phyloP scores from a whole-genome alignment of 2,797 vertebrate species.

The Philypnodon macrostomus region DNA sequence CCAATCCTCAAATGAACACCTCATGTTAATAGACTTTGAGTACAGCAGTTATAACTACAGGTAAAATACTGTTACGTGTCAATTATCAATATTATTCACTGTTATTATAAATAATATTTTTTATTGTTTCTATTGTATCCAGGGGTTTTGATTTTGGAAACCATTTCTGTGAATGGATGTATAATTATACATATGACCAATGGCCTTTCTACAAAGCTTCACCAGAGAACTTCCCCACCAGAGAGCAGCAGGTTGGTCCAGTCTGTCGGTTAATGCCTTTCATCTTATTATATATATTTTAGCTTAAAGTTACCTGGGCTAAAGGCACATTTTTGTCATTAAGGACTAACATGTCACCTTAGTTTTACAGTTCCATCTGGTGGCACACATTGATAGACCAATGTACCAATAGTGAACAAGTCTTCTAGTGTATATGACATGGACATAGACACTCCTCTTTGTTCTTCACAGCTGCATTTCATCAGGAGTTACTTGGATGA shows the following conservation, averaged over 20 bases:
- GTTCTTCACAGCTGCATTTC: slow-evolving; percentile 81
- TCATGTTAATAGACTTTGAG: slow-evolving; percentile 97
- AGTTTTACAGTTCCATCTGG: not conserved
- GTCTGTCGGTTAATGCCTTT: too few relatives aligned
- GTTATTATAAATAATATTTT: too few relatives aligned
- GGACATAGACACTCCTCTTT: too few relatives aligned
- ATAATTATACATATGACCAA: slow-evolving; percentile 85
- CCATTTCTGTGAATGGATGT: slow-evolving; percentile 95
- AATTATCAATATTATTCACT: too few relatives aligned
- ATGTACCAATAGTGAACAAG: too few relatives aligned
- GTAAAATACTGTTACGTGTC: slow-evolving; percentile 56
- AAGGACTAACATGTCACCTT: too few relatives aligned
- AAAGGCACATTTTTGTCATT: too few relatives aligned
- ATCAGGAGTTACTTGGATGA: slow-evolving; percentile 85
- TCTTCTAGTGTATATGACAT: too few relatives aligned
- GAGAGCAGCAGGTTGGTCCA: slow-evolving; percentile 83
- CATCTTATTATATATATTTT: too few relatives aligned
- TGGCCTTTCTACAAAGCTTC: slow-evolving; percentile 90
- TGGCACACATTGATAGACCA: too few relatives aligned
- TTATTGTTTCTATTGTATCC: slow-evolving; percentile 1
- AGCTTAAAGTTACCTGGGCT: too few relatives aligned
- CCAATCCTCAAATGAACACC: slow-evolving; percentile 58
- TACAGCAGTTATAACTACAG: slow-evolving; percentile 98
- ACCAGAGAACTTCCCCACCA: slow-evolving; percentile 83
- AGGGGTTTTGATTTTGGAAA: slow-evolving; percentile 96